These are phyloP conservation scores for Thamnophis elegans DNA, from an alignment of 2,797 vertebrate species.

Conservation along the genomic window DNA sequence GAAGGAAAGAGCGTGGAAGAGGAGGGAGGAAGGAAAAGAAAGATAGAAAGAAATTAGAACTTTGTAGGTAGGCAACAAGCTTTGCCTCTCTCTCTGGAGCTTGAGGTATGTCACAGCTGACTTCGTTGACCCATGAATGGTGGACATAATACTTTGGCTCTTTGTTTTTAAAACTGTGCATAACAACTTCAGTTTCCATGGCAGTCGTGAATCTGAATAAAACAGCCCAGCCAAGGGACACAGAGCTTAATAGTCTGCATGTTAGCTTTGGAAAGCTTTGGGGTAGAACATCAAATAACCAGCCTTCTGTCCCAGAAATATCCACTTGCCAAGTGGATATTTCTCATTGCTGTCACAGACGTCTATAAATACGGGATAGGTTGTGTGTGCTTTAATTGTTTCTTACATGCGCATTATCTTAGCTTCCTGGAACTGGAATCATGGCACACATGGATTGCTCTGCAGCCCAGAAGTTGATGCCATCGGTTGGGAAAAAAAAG, in stretches of 20 bases:
- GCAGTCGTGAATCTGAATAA: conserved; percentile 27
- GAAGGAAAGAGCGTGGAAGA: not conserved
- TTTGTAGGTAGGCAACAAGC: not conserved
- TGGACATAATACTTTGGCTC: conserved; percentile 33
- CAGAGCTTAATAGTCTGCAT: not conserved
- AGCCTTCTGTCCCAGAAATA: conserved; percentile 15
- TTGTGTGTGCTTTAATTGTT: not conserved
- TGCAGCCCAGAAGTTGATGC: not conserved
- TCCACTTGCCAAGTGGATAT: conserved; percentile 24
- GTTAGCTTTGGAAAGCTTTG: conserved; percentile 41
- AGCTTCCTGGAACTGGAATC: not conserved
- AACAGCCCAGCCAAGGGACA: conserved; percentile 15
- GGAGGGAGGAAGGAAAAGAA: not conserved
- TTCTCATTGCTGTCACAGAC: not conserved
- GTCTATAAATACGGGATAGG: not conserved
- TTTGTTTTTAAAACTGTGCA: conserved; percentile 34
- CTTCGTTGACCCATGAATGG: not conserved
- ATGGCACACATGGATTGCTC: not conserved
- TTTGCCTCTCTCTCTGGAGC: conserved; percentile 9
- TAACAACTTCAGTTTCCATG: conserved; percentile 17
- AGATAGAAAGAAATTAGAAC: not conserved
- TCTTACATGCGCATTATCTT: not conserved
- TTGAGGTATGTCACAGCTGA: conserved; percentile 27
- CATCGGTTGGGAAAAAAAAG: not conserved
- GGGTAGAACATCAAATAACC: conserved; percentile 10